A percentile compares a stretch with the other conserved stretches of the same genome.
Evolutionary conservation across 2,888 invertebrate genomes (phyloP).

Genomic region (Dryadula phaetusa): DNA sequence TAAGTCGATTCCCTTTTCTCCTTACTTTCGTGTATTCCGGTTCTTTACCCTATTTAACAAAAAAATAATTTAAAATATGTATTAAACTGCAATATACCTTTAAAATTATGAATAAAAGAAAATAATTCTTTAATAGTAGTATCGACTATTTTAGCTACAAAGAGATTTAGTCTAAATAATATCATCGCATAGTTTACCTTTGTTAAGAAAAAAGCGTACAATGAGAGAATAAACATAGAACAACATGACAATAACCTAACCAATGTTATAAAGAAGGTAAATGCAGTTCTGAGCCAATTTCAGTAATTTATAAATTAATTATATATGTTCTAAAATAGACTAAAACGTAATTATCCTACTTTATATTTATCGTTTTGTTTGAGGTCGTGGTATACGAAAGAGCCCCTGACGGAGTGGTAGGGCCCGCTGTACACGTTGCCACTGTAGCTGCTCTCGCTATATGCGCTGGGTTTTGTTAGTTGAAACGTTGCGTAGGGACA

Average conservation of each 20-base stretch:
- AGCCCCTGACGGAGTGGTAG: conserved; percentile 93
- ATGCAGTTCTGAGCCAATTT: background rate
- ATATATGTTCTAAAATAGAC: background rate
- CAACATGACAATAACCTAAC: too few relatives aligned
- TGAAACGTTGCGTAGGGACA: conserved; percentile 97
- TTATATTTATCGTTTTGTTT: conserved; percentile 92
- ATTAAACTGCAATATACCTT: background rate
- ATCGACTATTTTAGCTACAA: too few relatives aligned
- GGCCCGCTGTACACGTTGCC: conserved; percentile 94
- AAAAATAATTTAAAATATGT: background rate
- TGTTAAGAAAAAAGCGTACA: background rate
- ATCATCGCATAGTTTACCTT: background rate
- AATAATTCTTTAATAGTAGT: too few relatives aligned
- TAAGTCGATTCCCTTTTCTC: conserved; percentile 91
- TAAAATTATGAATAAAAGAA: too few relatives aligned
- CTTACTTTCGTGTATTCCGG: conserved; percentile 93
- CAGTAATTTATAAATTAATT: background rate
- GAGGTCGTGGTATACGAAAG: conserved; percentile 95
- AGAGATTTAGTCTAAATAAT: too few relatives aligned
- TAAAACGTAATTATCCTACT: conserved; percentile 72
- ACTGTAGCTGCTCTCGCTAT: conserved; percentile 95
- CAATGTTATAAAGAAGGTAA: too few relatives aligned
- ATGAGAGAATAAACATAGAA: too few relatives aligned
- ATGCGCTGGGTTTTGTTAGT: conserved; percentile 92
- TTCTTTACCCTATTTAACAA: conserved; percentile 86